Percentiles rank a stretch among this genome's conserved stretches.
Conservation (phyloP, 2,113 vertebrate species). For the Menura novaehollandiae region DNA sequence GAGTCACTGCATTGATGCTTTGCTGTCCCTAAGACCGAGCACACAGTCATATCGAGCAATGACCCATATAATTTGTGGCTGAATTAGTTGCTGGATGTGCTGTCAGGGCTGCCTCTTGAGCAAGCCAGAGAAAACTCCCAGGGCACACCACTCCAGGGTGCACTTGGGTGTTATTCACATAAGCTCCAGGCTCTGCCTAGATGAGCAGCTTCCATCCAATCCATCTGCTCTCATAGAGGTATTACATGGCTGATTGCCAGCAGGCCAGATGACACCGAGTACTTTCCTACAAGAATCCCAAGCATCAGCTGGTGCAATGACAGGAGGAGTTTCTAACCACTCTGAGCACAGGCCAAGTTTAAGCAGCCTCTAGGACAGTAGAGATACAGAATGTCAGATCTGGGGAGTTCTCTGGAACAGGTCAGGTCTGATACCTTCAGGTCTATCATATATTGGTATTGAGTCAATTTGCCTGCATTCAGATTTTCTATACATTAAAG, state of each 20-base stretch:
- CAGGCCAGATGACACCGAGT: neutral
- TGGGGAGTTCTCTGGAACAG: neutral
- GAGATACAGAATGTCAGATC: neutral
- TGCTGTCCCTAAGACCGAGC: neutral
- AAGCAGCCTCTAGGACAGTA: neutral
- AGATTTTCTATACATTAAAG: neutral
- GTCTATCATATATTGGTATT: neutral
- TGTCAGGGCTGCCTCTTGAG: neutral
- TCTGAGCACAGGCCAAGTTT: neutral
- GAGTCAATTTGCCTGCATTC: neutral
- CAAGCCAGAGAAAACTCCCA: neutral
- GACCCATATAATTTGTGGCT: neutral
- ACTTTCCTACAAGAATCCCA: neutral
- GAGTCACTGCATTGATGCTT: neutral
- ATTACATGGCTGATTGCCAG: neutral
- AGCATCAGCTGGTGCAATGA: neutral
- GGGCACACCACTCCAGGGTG: neutral
- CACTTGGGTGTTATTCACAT: neutral
- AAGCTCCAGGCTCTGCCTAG: neutral
- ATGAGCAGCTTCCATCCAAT: neutral
- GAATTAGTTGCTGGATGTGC: neutral
- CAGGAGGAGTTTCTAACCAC: neutral
- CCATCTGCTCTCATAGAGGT: neutral
- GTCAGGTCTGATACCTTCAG: neutral
- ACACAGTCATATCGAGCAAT: accelerated